Base-by-base conservation (phyloP, 2,797 vertebrate species). In the Gadopsis marmoratus region DNA sequence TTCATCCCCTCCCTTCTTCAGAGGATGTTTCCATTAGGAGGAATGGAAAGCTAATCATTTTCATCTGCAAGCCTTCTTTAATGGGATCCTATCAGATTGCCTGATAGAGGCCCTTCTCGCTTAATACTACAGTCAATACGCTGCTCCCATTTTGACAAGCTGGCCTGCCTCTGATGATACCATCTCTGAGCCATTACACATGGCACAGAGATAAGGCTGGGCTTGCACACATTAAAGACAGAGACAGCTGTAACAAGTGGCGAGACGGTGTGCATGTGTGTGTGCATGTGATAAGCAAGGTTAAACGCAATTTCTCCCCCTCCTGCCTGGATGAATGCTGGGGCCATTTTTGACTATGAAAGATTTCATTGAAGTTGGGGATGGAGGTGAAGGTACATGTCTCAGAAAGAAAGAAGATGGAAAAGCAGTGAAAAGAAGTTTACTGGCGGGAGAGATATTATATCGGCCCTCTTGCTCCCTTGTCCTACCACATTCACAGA, bases 41-140 rank as follows among this genome's bases (percentile, higher is more conserved):
- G 87, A 89, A 88, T 86, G 84, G 93, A 92, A 85, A 90, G 89
- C 89, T 93, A 93, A 93, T 94, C 92, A 90, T 93, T 93, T 92
- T 93, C 88, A 93, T 94, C 91, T 90, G 91, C 90, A 90, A 88
- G 85, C 78, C 79, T 83, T 86, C 90, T 90, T 91, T 93, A 94
- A 93, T 93, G 88, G 85, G 84, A 89, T 87, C 82, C 88, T 88
- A 88, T 93, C 89, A 90, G 86, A 91, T 88, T 63, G 69, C 84
- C 86, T 72, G 86, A 92, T 85, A 87, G 84, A 88, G 77, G 79
- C 81, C 77, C 71, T 77, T 85, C 82, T 89, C 80, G 86, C 31
- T 73, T 89, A 91, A 92, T 90, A 86, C 88, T 78, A 90, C 87
- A 92, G 90, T 92, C 91, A 93, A 92, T 93, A 91, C 90, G 84